Conservation (phyloP, 2,888 invertebrate genomes). For the Anthrax anthrax region DNA sequence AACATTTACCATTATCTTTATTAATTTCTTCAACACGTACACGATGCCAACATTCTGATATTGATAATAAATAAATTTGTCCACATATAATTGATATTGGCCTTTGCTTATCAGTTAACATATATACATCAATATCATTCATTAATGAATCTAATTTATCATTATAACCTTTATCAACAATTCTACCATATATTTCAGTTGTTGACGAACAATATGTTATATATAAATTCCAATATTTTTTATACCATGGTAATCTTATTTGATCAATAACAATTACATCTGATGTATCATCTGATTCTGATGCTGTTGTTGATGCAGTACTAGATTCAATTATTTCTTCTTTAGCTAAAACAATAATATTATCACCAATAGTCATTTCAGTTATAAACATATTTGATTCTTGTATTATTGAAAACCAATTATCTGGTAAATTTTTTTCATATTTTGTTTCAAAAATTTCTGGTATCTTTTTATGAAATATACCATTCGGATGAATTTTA, state of each 20-base stretch:
- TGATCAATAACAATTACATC: slow-evolving; percentile 14
- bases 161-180: slow-evolving; percentile 49
- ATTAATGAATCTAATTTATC: slow-evolving; percentile 39
- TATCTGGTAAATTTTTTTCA: slow-evolving; percentile 49
- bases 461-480: slow-evolving; percentile 44
- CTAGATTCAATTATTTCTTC: slow-evolving; percentile 15
- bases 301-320: slow-evolving; percentile 4
- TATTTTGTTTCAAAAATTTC: slow-evolving; percentile 44
- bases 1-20: slow-evolving; percentile 33
- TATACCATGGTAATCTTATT: slow-evolving; percentile 21
- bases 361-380: slow-evolving; percentile 24
- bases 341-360: slow-evolving; percentile 26
- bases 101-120: slow-evolving; percentile 20
- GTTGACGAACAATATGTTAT: slow-evolving; percentile 47
- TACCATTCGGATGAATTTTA: slow-evolving; percentile 39
- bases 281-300: slow-evolving; percentile 3
- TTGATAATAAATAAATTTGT: slow-evolving; percentile 31
- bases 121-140: slow-evolving; percentile 38
- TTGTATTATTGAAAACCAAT: slow-evolving; percentile 50
- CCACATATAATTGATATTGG: slow-evolving; percentile 18
- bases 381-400: slow-evolving; percentile 39
- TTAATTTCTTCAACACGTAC: slow-evolving; percentile 39
- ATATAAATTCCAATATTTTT: slow-evolving; percentile 40
- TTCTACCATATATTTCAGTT: slow-evolving; percentile 49
- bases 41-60: slow-evolving; percentile 42